Conservation (phyloP, 2,797 vertebrate species). For the Pygocentrus nattereri region DNA sequence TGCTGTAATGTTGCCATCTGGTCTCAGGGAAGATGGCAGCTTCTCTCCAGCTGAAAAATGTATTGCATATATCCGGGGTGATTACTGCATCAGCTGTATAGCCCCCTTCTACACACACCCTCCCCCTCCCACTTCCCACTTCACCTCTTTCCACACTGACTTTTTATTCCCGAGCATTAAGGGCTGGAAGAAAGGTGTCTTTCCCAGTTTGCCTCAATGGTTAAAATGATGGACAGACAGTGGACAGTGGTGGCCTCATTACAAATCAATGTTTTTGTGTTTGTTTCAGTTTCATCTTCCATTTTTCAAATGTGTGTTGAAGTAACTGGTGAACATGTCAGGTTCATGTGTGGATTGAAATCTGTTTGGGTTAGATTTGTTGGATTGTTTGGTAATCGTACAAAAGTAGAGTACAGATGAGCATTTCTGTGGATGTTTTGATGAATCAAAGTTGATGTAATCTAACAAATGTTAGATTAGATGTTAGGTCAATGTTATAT, state of each 20-base stretch:
- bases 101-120: background rate
- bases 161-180: slow-evolving; percentile 38
- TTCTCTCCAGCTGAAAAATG: slow-evolving; percentile 79
- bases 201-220: slow-evolving; percentile 16
- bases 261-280: background rate
- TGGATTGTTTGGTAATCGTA: background rate
- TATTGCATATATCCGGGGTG: slow-evolving; percentile 75
- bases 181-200: slow-evolving; percentile 38
- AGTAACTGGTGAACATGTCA: background rate
- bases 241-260: slow-evolving; percentile 9
- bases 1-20: slow-evolving; percentile 84
- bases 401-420: too few species aligned
- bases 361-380: background rate
- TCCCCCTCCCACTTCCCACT: slow-evolving; percentile 29
- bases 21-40: slow-evolving; percentile 75
- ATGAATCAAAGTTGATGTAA: background rate
- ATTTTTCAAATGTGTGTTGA: background rate
- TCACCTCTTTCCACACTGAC: background rate
- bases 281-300: background rate
- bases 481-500: background rate
- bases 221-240: slow-evolving; percentile 23
- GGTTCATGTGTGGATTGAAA: background rate
- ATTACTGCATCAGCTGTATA: slow-evolving; percentile 78
- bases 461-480: background rate
- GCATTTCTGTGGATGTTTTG: background rate